These are phyloP conservation scores for Augiades crinisus DNA, from an alignment of 2,888 invertebrate genomes.

Conservation along the genomic window DNA sequence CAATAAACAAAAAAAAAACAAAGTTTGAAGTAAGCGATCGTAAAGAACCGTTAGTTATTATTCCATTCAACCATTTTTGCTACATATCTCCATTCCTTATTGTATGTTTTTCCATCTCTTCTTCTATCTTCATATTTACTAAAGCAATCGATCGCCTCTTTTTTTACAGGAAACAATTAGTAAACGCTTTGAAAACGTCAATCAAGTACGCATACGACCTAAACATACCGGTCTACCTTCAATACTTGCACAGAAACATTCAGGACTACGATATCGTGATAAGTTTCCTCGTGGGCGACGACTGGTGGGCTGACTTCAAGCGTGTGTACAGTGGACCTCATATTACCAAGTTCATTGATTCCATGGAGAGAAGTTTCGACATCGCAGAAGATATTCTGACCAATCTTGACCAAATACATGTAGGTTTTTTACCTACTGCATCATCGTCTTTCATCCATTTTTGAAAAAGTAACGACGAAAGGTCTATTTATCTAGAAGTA, in stretches of 20 bases:
- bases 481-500: too few relatives aligned
- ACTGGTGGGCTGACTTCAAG: conserved; percentile 66
- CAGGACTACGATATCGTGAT: conserved; percentile 57
- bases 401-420: conserved; percentile 68
- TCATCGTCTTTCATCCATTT: too few relatives aligned
- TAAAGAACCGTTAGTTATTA: too few relatives aligned
- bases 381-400: conserved; percentile 57
- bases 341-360: conserved; percentile 50
- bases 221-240: conserved; percentile 57
- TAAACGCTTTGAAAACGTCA: conserved; percentile 46
- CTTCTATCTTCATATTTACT: too few relatives aligned
- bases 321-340: conserved; percentile 54
- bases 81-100: too few relatives aligned
- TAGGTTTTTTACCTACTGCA: too few relatives aligned
- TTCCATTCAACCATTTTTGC: too few relatives aligned
- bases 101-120: too few relatives aligned
- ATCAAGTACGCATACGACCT: conserved; percentile 63
- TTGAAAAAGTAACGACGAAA: too few relatives aligned
- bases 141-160: too few relatives aligned
- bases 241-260: conserved; percentile 62
- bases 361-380: conserved; percentile 58
- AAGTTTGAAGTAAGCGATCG: too few relatives aligned
- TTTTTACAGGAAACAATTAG: conserved; percentile 51
- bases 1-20: too few relatives aligned
- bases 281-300: conserved; percentile 56